phyloP scores from a whole-genome alignment of 2,888 invertebrate genomes.

The Leptinotarsa juncta region DNA sequence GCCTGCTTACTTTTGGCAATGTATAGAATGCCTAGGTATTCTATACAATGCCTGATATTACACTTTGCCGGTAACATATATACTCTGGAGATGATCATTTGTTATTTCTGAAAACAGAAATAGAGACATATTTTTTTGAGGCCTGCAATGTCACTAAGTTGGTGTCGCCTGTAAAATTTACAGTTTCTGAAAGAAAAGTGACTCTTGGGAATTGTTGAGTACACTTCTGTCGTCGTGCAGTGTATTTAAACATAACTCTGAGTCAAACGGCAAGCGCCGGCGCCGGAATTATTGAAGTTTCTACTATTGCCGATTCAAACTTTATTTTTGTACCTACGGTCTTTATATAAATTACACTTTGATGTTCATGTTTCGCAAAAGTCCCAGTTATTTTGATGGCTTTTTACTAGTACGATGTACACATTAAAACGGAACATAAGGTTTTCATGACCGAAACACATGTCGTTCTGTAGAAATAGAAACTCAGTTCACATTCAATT shows the following conservation, averaged over 20 bases:
- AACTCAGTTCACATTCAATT: not conserved
- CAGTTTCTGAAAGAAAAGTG: too few species aligned
- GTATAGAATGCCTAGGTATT: slow-evolving; percentile 1
- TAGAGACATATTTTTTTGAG: too few species aligned
- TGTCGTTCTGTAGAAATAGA: slow-evolving; percentile 9
- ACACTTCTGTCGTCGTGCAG: too few species aligned
- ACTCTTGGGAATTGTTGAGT: too few species aligned
- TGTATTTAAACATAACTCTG: not conserved
- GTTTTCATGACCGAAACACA: slow-evolving; percentile 6
- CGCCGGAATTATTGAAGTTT: not conserved
- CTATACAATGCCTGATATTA: slow-evolving; percentile 1
- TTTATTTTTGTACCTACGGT: slow-evolving; percentile 11
- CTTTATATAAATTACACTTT: slow-evolving; percentile 2
- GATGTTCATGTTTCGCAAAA: slow-evolving; percentile 3
- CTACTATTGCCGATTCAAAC: not conserved
- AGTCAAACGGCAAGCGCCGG: not conserved
- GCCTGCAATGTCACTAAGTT: too few species aligned
- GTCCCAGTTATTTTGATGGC: slow-evolving; percentile 11
- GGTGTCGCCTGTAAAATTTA: too few species aligned
- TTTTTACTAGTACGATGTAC: slow-evolving; percentile 8
- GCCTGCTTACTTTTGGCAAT: slow-evolving; percentile 1
- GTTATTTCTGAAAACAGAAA: too few species aligned
- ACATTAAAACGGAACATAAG: slow-evolving; percentile 1
- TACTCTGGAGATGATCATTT: too few species aligned
- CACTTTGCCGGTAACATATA: not conserved